phyloP scores from a whole-genome alignment of 2,113 vertebrate species.

The Pluvianellus socialis region DNA sequence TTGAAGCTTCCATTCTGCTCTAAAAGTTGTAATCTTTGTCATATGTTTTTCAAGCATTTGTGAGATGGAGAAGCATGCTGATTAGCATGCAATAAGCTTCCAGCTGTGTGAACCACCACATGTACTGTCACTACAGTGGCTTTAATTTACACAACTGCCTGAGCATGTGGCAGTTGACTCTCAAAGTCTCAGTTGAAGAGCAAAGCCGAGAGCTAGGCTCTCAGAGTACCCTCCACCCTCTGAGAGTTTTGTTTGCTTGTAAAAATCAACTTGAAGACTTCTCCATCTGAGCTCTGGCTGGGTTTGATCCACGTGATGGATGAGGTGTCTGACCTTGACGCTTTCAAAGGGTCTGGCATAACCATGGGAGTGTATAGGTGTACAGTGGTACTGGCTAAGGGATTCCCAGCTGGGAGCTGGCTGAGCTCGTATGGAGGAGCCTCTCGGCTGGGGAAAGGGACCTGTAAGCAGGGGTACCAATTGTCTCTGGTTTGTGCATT shows the following conservation, averaged over 20 bases:
- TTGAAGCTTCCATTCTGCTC: background rate
- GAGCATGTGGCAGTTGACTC: background rate
- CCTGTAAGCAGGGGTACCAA: background rate
- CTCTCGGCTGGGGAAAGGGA: background rate
- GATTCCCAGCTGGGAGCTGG: background rate
- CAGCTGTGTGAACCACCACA: background rate
- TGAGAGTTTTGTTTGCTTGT: background rate
- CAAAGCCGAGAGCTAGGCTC: background rate
- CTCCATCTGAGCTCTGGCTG: background rate
- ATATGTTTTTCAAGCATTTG: background rate
- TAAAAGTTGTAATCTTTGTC: background rate
- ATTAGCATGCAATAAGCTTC: background rate
- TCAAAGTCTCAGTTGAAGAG: background rate
- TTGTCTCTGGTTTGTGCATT: background rate
- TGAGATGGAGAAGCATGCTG: background rate
- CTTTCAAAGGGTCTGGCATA: background rate
- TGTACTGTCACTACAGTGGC: background rate
- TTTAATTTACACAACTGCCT: background rate
- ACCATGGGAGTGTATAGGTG: accelerated
- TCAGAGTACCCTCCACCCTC: background rate
- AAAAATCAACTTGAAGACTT: background rate
- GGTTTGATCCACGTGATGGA: background rate
- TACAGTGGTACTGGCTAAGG: background rate
- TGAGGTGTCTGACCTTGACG: background rate
- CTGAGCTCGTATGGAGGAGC: background rate